Base-by-base conservation (phyloP, 2,113 vertebrate genomes). In the Leucosticte australis region DNA sequence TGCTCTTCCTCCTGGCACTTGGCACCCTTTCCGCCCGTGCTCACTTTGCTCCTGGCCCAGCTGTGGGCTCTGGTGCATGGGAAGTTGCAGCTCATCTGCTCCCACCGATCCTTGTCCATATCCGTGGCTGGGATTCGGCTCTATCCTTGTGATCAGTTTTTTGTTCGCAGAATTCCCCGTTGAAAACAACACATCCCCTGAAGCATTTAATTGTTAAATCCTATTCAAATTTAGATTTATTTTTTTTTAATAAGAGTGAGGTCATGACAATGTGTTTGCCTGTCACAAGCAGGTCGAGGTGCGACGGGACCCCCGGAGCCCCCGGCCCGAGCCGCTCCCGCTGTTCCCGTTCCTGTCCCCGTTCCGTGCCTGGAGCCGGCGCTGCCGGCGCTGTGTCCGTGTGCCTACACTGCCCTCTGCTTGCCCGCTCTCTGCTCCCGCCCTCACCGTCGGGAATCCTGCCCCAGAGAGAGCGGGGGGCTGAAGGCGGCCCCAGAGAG, bases 331-430 rank as follows among this genome's bases (percentile, higher is more conserved):
- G 12, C 13, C 6, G 37, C 21, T 44, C 4, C 31, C 27, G 4
- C 26, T 7, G 39, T 22, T 14, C 41, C 41, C 42, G 15, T 42
- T 42, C 42, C 42, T 16, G 16, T 42, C 16, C 42, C 42, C 42
- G 42, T 56, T 1, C 21, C 2, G 20, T 26, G 3, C n/a, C 24
- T 1, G 3, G 3, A 4, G 52, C 37, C 20, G 35, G 33, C 55
- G 19, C 39, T 50, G 5, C 7, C n/a, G 6, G 63, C 9, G 26
- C 37, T 0, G 49, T 12, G 20, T 24, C 31, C 13, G 26, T 19
- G 90, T 49, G 92, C 39, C 42, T 17, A 47, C 64, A 94, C 27
- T 90, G 94, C 92, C 92, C 96, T 94, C 92, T 96, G 90, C 89
- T 85, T 93, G 92, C 63, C 60, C 56, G 81, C 68, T 39, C 24